A percentile compares a stretch with the other conserved stretches of the same genome.
These are phyloP conservation scores for Molossus alvarezi DNA, from an alignment of 2,797 vertebrate genomes.

Conservation along the genomic window DNA sequence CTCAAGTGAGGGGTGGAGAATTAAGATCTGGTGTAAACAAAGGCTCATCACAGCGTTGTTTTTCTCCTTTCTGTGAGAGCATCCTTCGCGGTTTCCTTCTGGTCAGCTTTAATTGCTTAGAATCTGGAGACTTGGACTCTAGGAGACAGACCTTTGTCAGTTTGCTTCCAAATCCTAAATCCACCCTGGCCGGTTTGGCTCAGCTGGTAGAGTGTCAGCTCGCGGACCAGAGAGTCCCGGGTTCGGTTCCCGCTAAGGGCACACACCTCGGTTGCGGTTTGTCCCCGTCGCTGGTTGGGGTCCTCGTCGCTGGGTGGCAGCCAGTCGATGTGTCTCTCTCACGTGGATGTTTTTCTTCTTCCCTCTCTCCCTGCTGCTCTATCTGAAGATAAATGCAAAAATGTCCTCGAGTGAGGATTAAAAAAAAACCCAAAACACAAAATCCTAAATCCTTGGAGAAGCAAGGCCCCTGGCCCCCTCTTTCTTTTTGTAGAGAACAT, in stretches of 20 bases:
- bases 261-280: too few relatives aligned
- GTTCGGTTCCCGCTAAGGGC: too few relatives aligned
- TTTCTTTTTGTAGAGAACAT: background rate
- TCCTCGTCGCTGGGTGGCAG: too few relatives aligned
- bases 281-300: too few relatives aligned
- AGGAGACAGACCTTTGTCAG: conserved; percentile 7
- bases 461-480: background rate
- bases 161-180: conserved; percentile 35
- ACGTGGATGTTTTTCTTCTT: too few relatives aligned
- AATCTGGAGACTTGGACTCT: conserved; percentile 32
- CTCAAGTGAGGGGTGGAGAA: conserved; percentile 79
- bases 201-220: too few relatives aligned
- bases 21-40: conserved; percentile 84
- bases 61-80: background rate
- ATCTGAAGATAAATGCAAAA: too few relatives aligned
- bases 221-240: too few relatives aligned
- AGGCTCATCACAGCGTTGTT: conserved; percentile 66
- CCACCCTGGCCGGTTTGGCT: background rate
- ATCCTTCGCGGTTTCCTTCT: conserved; percentile 69
- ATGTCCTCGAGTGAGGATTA: too few relatives aligned
- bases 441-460: background rate
- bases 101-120: conserved; percentile 69
- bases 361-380: too few relatives aligned
- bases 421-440: too few relatives aligned
- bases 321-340: too few relatives aligned